phyloP scores from a whole-genome alignment of 2,113 vertebrate genomes.

The Tragelaphus scriptus region DNA sequence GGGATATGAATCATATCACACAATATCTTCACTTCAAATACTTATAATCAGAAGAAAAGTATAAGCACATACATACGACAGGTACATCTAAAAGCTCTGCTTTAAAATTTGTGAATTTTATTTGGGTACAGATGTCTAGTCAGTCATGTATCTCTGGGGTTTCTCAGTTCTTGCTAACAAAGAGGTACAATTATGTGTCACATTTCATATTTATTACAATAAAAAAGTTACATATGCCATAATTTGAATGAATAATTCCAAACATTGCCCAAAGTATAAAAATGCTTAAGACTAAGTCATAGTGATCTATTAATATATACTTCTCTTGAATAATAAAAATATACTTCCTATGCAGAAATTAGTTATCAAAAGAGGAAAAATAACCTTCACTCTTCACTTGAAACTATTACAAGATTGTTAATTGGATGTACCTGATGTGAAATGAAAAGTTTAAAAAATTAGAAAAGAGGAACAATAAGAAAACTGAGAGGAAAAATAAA shows the following conservation, averaged over 20 bases:
- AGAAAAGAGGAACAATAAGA: neutral
- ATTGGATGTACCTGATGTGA: neutral
- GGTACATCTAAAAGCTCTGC: conserved; percentile 7
- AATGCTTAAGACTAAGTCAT: neutral
- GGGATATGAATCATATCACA: conserved; percentile 49
- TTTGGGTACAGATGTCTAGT: neutral
- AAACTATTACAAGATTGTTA: neutral
- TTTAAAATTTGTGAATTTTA: conserved; percentile 48
- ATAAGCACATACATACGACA: conserved; percentile 35
- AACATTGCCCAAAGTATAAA: neutral
- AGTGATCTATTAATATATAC: neutral
- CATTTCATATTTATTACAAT: neutral
- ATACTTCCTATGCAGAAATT: neutral
- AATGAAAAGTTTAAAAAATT: neutral
- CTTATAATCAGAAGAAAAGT: conserved; percentile 43
- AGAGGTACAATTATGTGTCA: neutral
- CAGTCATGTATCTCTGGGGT: neutral
- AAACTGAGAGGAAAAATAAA: neutral
- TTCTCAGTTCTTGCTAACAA: neutral
- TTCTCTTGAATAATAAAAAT: neutral
- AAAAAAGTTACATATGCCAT: neutral
- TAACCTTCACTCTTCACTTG: neutral
- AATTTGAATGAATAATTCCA: neutral
- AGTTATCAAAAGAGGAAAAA: neutral
- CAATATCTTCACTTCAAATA: conserved; percentile 38